Conservation (phyloP, 2,113 vertebrate genomes). For the Seriola aureovittata region DNA sequence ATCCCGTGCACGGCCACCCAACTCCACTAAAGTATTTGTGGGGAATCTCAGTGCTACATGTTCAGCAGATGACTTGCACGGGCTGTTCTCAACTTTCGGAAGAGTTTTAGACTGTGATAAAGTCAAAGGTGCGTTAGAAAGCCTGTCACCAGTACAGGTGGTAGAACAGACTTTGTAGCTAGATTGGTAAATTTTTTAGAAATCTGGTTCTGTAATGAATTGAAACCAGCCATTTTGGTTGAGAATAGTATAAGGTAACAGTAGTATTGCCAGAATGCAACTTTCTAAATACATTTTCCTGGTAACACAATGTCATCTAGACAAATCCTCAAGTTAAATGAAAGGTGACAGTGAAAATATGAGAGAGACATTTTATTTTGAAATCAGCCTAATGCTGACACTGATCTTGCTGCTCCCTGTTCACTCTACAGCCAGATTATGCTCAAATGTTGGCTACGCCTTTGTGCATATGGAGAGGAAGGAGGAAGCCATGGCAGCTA, state of each 20-base stretch:
- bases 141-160: not conserved
- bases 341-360: not conserved
- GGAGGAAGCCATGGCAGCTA: conserved; percentile 92
- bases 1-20: conserved; percentile 91
- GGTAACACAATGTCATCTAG: not conserved
- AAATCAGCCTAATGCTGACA: not conserved
- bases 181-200: not conserved
- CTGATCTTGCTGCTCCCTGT: not conserved
- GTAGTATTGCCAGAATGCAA: not conserved
- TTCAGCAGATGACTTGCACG: conserved; percentile 91
- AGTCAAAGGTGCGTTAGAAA: conserved; percentile 90
- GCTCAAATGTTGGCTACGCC: conserved; percentile 90
- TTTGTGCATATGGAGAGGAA: conserved; percentile 99
- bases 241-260: not conserved
- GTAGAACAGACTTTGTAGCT: not conserved
- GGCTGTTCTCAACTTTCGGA: conserved; percentile 93
- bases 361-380: not conserved
- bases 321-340: not conserved
- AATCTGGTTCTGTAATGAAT: not conserved
- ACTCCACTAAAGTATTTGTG: conserved; percentile 97
- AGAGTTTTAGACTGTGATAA: conserved; percentile 97
- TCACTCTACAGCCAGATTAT: conserved; percentile 78
- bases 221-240: not conserved
- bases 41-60: conserved; percentile 94
- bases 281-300: not conserved